Conservation (phyloP, 2,888 invertebrate genomes). For the Mythimna vitellina region DNA sequence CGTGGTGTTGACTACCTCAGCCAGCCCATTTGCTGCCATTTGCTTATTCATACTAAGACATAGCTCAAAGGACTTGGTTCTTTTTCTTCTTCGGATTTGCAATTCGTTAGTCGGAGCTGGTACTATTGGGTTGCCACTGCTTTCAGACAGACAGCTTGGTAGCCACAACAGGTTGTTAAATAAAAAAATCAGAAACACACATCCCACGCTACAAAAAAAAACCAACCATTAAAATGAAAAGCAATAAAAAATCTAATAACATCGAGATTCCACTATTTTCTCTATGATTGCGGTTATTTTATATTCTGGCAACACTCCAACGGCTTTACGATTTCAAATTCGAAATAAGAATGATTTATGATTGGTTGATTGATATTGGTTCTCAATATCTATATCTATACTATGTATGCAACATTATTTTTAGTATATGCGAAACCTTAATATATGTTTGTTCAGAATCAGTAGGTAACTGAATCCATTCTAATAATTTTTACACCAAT, state of each 20-base stretch:
- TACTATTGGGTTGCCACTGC: no score
- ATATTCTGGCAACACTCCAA: conserved; percentile 51
- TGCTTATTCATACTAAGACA: no score
- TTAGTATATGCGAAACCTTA: no score
- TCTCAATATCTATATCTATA: background rate
- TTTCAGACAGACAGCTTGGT: background rate
- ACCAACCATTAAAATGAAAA: conserved; percentile 12
- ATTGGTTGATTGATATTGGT: conserved; percentile 2
- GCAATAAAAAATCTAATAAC: conserved; percentile 31
- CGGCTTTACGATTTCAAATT: conserved; percentile 38
- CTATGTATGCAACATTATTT: no score
- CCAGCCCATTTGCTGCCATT: no score
- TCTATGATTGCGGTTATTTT: conserved; percentile 46
- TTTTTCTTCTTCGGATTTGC: no score
- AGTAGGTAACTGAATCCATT: no score
- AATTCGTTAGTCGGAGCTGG: no score
- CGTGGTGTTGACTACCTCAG: no score
- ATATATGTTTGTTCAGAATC: no score
- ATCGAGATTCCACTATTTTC: conserved; percentile 12
- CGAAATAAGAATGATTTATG: conserved; percentile 51
- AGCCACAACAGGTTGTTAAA: conserved; percentile 2
- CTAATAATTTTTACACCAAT: no score
- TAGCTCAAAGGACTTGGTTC: no score
- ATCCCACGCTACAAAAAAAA: conserved; percentile 18
- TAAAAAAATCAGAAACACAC: conserved; percentile 1